phyloP scores from a whole-genome alignment of 2,797 vertebrate species.

The Nyctalus aviator region DNA sequence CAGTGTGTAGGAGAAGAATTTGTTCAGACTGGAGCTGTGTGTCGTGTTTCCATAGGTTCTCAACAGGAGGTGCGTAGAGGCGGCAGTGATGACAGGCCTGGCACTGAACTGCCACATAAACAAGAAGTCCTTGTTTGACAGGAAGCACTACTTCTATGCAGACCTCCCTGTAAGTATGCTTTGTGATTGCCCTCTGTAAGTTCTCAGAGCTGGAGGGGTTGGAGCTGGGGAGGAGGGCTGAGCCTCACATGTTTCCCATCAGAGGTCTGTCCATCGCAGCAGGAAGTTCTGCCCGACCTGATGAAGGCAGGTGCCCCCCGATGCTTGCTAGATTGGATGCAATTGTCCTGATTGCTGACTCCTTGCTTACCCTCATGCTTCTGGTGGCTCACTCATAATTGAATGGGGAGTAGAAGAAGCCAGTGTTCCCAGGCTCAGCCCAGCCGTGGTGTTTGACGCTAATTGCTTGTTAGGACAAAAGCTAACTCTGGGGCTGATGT shows the following conservation, averaged over 20 bases:
- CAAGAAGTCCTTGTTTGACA: constrained; percentile 97
- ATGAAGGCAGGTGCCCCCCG: constrained; percentile 80
- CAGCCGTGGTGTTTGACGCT: constrained; percentile 75
- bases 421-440: constrained; percentile 74
- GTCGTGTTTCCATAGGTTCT: constrained; percentile 91
- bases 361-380: constrained; percentile 84
- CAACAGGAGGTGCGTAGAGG: constrained; percentile 97
- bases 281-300: constrained; percentile 65
- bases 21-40: constrained; percentile 76
- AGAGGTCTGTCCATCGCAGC: constrained; percentile 59
- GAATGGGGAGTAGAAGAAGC: constrained; percentile 80
- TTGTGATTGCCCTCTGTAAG: background rate
- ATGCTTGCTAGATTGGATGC: constrained; percentile 78
- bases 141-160: constrained; percentile 99
- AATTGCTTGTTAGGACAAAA: constrained; percentile 83
- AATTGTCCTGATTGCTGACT: constrained; percentile 85
- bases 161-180: constrained; percentile 96
- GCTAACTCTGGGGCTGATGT: constrained; percentile 70
- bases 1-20: constrained; percentile 65
- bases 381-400: constrained; percentile 83
- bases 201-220: background rate
- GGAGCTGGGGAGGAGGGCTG: background rate
- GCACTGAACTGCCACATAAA: constrained; percentile 96
- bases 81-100: constrained; percentile 96
- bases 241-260: constrained; percentile 66